phyloP scores from a whole-genome alignment of 2,113 vertebrate genomes.

The Tragulus kanchil region DNA sequence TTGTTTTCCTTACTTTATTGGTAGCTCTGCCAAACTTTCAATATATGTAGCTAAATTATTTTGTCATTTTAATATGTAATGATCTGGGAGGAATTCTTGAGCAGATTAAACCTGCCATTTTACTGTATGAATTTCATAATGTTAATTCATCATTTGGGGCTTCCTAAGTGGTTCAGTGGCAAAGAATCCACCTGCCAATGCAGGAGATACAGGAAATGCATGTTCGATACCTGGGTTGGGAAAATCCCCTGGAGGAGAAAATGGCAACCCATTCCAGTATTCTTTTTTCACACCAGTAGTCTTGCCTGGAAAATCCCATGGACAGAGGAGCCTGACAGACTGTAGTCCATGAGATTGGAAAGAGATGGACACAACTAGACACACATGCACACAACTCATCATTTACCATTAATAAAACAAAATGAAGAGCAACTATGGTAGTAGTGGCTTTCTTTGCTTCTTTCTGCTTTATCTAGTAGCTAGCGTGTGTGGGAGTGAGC shows the following conservation, averaged over 20 bases:
- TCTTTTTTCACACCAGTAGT: no score
- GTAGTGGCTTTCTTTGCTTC: neutral
- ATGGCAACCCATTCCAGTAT: no score
- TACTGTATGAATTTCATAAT: neutral
- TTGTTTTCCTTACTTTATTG: neutral
- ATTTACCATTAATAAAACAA: neutral
- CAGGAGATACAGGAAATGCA: no score
- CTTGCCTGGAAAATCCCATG: no score
- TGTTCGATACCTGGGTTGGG: no score
- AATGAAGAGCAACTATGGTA: neutral
- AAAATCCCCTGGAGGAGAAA: no score
- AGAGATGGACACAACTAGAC: no score
- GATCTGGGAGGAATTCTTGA: neutral
- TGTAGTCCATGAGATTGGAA: no score
- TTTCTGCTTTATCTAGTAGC: neutral
- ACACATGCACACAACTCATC: no score
- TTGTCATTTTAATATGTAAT: neutral
- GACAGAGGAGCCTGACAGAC: no score
- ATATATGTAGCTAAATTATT: neutral
- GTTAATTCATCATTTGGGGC: neutral
- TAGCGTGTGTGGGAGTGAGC: neutral
- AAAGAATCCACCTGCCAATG: no score
- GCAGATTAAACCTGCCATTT: neutral
- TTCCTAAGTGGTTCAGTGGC: no score
- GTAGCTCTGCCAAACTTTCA: neutral